Percentiles rank a stretch among this genome's conserved stretches.
Conservation (phyloP, 2,113 vertebrate species). For the Crotalus horridus region DNA sequence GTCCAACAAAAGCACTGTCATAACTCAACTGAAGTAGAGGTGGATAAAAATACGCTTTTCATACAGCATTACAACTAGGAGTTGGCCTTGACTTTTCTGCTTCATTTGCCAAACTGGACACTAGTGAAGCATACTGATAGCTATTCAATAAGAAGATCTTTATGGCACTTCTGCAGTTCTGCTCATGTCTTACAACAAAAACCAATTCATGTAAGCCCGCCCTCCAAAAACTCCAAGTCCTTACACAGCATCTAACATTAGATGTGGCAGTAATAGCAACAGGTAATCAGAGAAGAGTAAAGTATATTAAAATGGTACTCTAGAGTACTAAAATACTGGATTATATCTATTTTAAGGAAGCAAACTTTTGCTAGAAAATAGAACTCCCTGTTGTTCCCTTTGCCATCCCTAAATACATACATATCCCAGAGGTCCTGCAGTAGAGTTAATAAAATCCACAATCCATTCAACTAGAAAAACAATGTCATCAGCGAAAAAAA, state of each 20-base stretch:
- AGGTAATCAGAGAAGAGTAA: not conserved
- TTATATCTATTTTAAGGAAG: not conserved
- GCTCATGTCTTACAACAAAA: conserved; percentile 3
- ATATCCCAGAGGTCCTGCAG: not conserved
- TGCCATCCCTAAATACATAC: not conserved
- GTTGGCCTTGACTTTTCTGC: conserved; percentile 24
- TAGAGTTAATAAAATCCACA: not conserved
- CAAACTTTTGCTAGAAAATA: not conserved
- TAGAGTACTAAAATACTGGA: not conserved
- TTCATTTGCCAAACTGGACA: conserved; percentile 14
- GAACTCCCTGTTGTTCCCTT: not conserved
- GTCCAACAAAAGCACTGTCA: conserved; percentile 28
- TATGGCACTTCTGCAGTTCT: not conserved
- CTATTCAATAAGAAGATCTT: conserved; percentile 8
- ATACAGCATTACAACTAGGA: conserved; percentile 26
- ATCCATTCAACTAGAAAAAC: not conserved
- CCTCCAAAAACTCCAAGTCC: not conserved
- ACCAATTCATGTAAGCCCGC: not conserved
- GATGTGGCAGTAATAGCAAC: not conserved
- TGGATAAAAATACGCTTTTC: conserved; percentile 17
- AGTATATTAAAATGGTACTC: not conserved
- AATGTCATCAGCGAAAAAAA: not conserved
- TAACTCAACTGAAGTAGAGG: conserved; percentile 28
- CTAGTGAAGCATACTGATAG: conserved; percentile 26
- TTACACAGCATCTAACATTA: not conserved